Conservation (phyloP, 2,113 vertebrate species). For the Tauraco erythrolophus region DNA sequence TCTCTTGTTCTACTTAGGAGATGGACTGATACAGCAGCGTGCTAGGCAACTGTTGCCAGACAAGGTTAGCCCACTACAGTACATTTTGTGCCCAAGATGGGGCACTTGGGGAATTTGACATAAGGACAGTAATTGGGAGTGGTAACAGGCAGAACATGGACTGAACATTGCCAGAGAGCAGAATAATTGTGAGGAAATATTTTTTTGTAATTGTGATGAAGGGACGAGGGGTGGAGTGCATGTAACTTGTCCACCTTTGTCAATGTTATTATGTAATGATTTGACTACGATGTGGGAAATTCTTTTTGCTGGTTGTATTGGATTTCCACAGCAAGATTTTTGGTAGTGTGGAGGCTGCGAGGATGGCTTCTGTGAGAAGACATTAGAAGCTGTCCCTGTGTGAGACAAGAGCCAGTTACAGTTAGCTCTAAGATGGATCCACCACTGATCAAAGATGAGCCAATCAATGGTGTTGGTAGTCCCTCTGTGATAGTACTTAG, state of each 20-base stretch:
- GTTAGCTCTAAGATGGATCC: neutral
- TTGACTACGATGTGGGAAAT: neutral
- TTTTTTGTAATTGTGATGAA: neutral
- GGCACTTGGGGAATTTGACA: neutral
- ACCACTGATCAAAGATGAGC: neutral
- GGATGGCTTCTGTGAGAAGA: neutral
- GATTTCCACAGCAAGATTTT: neutral
- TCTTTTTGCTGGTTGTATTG: neutral
- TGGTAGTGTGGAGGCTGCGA: fast-evolving
- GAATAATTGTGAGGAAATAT: neutral
- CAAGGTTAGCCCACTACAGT: neutral
- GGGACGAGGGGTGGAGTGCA: neutral
- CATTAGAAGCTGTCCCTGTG: fast-evolving
- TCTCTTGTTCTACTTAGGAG: neutral
- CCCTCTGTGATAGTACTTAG: neutral
- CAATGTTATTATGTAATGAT: neutral
- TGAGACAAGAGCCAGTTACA: neutral
- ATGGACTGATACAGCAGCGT: neutral
- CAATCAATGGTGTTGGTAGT: fast-evolving
- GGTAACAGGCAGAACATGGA: neutral
- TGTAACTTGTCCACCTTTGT: neutral
- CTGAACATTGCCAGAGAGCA: neutral
- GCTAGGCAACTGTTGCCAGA: neutral
- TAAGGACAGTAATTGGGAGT: neutral
- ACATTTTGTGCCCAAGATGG: neutral